Percentiles rank a stretch among this genome's conserved stretches.
phyloP scores from a whole-genome alignment of 2,888 invertebrate species.

The Melanophora roralis region DNA sequence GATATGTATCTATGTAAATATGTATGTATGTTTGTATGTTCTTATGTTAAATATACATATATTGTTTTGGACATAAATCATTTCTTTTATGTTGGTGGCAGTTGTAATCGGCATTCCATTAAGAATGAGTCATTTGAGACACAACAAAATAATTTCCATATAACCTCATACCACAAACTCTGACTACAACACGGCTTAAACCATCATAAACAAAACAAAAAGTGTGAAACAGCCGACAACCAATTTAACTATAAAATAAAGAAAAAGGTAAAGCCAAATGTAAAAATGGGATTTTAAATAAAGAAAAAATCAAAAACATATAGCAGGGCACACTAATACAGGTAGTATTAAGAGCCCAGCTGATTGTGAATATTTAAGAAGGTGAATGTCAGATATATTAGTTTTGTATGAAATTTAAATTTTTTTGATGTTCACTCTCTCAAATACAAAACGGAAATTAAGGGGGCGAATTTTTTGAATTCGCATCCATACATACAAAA shows the following conservation, averaged over 20 bases:
- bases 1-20: no score
- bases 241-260: conserved; percentile 42
- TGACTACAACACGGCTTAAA: conserved; percentile 32
- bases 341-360: no score
- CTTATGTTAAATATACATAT: no score
- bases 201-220: conserved; percentile 25
- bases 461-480: no score
- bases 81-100: conserved; percentile 23
- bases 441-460: no score
- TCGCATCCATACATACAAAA: no score
- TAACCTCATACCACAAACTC: conserved; percentile 28
- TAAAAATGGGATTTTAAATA: not conserved
- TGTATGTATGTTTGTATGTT: conserved; percentile 13
- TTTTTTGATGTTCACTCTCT: no score
- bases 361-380: no score
- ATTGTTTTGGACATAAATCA: conserved; percentile 48
- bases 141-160: conserved; percentile 40
- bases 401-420: no score
- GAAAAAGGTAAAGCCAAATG: not conserved
- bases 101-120: conserved; percentile 52
- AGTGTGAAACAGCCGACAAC: conserved; percentile 41
- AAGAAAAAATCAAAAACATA: conserved; percentile 9
- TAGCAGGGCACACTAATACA: not conserved
- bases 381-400: no score
- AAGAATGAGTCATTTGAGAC: conserved; percentile 51